A percentile compares a stretch with the other conserved stretches of the same genome.
Conservation (phyloP, 2,888 invertebrate species). For the Lacanobia wlatinum region DNA sequence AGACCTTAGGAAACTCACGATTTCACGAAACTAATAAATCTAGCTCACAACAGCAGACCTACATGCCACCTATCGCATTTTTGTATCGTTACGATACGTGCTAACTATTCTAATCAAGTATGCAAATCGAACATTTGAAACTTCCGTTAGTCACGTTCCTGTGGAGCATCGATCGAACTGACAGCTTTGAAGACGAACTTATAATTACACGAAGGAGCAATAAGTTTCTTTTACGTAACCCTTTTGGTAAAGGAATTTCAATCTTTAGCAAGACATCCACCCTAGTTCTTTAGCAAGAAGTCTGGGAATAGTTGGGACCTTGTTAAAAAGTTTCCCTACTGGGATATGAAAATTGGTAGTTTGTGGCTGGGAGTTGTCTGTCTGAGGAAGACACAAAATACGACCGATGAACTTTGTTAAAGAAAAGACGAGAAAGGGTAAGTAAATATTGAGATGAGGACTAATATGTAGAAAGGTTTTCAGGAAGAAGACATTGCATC, state of each 20-base stretch:
- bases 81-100: constrained; percentile 44
- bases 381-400: not conserved
- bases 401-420: not conserved
- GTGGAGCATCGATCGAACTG: constrained; percentile 7
- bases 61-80: constrained; percentile 7
- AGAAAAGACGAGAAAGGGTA: no score
- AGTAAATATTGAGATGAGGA: not conserved
- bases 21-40: not conserved
- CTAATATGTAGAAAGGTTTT: not conserved
- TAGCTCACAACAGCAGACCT: constrained; percentile 12
- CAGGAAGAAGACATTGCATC: not conserved
- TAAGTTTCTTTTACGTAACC: not conserved
- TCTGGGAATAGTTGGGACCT: not conserved
- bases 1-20: not conserved
- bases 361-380: not conserved
- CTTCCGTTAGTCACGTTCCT: constrained; percentile 55
- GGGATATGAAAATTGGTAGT: not conserved
- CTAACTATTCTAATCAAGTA: constrained; percentile 57
- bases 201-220: constrained; percentile 10
- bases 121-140: constrained; percentile 48
- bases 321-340: not conserved
- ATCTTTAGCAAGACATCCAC: not conserved
- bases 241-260: not conserved
- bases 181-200: constrained; percentile 26
- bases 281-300: not conserved